phyloP scores from a whole-genome alignment of 2,888 invertebrate species.

The Eubasilissa splendida region DNA sequence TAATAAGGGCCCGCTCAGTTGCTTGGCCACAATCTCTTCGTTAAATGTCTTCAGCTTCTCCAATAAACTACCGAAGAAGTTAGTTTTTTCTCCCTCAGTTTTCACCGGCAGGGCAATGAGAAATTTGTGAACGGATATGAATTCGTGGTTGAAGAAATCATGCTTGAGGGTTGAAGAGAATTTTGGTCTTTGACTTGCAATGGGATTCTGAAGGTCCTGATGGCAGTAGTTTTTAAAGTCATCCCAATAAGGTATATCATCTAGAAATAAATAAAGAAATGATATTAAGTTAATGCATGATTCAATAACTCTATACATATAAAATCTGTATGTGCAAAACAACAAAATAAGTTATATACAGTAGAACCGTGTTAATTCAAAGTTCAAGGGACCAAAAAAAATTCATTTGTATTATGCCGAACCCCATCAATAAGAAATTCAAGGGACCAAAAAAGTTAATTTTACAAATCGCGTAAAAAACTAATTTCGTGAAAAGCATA shows the following conservation, averaged over 20 bases:
- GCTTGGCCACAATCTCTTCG: slow-evolving; percentile 86
- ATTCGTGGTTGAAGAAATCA: slow-evolving; percentile 88
- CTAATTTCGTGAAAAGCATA: too few relatives aligned
- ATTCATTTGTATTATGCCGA: too few relatives aligned
- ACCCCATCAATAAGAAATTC: too few relatives aligned
- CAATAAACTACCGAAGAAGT: slow-evolving; percentile 83
- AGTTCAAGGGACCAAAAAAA: too few relatives aligned
- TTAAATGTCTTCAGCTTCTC: slow-evolving; percentile 81
- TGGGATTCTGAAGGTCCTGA: slow-evolving; percentile 78
- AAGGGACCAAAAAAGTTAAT: too few relatives aligned
- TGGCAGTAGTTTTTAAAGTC: slow-evolving; percentile 82
- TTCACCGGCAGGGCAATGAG: slow-evolving; percentile 87
- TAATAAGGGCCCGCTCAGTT: slow-evolving; percentile 83
- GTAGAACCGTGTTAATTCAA: too few relatives aligned
- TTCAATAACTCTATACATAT: too few relatives aligned
- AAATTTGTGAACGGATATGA: slow-evolving; percentile 87
- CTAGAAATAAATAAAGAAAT: slow-evolving; percentile 64
- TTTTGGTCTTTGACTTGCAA: slow-evolving; percentile 78
- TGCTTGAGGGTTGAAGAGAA: slow-evolving; percentile 79
- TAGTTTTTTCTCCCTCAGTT: slow-evolving; percentile 80
- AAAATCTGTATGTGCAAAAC: too few relatives aligned
- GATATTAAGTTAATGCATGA: too few relatives aligned
- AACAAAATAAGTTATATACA: too few relatives aligned
- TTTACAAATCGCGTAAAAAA: too few relatives aligned
- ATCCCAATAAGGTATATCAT: slow-evolving; percentile 78